Evolutionary conservation across 2,113 vertebrate genomes (phyloP).

Genomic region (Salvelinus namaycush): DNA sequence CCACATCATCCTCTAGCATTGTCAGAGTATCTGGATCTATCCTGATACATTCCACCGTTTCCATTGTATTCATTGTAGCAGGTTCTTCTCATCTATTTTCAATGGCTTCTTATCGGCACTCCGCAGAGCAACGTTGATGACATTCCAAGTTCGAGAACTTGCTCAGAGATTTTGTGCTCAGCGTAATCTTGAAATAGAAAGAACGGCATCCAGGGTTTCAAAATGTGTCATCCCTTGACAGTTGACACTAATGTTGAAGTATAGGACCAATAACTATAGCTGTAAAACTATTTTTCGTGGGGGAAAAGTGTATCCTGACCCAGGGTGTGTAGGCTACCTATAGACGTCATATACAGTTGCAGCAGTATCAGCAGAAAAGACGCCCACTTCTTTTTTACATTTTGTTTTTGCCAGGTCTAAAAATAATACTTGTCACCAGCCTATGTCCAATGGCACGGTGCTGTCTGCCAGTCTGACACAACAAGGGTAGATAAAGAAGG

Average conservation of each 20-base stretch:
- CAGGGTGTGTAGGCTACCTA: background rate
- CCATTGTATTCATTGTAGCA: constrained; percentile 59
- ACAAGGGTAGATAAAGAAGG: background rate
- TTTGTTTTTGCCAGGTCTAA: constrained; percentile 34
- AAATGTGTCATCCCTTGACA: constrained; percentile 46
- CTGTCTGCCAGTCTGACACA: background rate
- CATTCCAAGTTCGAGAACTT: constrained; percentile 41
- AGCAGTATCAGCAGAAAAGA: no score
- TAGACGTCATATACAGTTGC: no score
- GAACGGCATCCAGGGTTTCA: constrained; percentile 63
- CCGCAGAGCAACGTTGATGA: constrained; percentile 16
- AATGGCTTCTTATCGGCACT: constrained; percentile 48
- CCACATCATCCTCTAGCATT: constrained; percentile 1
- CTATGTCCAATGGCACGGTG: background rate
- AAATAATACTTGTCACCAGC: constrained; percentile 36
- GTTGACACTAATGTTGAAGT: background rate
- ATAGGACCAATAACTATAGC: no score
- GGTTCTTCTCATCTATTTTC: constrained; percentile 21
- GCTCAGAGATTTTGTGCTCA: constrained; percentile 74
- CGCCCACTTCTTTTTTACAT: no score
- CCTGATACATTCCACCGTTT: constrained; percentile 56
- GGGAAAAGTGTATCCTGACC: background rate
- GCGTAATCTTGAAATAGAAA: constrained; percentile 86
- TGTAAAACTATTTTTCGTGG: no score
- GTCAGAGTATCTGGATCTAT: constrained; percentile 68